phyloP scores from a whole-genome alignment of 2,888 invertebrate species.

The Pandemis corylana region DNA sequence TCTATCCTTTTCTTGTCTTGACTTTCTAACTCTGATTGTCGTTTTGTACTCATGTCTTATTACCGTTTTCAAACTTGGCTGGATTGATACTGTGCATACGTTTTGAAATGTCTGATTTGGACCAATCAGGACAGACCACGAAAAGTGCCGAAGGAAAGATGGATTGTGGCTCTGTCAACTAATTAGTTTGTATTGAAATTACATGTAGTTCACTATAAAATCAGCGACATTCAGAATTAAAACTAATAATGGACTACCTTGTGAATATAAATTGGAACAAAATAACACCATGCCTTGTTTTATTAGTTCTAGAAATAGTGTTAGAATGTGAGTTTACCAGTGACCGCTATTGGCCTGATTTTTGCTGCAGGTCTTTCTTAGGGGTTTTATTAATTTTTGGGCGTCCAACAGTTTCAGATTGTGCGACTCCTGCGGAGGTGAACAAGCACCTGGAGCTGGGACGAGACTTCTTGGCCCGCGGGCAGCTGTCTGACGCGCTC shows the following conservation, averaged over 20 bases:
- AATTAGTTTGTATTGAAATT: conserved; percentile 73
- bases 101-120: conserved; percentile 73
- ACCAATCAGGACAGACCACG: conserved; percentile 84
- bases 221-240: conserved; percentile 62
- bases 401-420: conserved; percentile 87
- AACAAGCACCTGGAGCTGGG: conserved; percentile 97
- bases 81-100: conserved; percentile 12
- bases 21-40: too few relatives aligned
- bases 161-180: conserved; percentile 78
- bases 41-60: background rate
- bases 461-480: conserved; percentile 94
- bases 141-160: conserved; percentile 81
- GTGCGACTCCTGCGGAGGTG: conserved; percentile 90
- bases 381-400: conserved; percentile 54
- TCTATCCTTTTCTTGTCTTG: too few relatives aligned
- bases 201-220: conserved; percentile 61
- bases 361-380: conserved; percentile 44
- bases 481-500: conserved; percentile 97
- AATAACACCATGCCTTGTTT: conserved; percentile 87
- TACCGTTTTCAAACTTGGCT: conserved; percentile 26
- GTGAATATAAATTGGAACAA: conserved; percentile 86
- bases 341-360: conserved; percentile 44
- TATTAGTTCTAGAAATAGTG: conserved; percentile 88
- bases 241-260: conserved; percentile 81
- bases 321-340: conserved; percentile 86